These are phyloP conservation scores for Carcharodon carcharias DNA, from an alignment of 2,797 vertebrate genomes.

Conservation along the genomic window DNA sequence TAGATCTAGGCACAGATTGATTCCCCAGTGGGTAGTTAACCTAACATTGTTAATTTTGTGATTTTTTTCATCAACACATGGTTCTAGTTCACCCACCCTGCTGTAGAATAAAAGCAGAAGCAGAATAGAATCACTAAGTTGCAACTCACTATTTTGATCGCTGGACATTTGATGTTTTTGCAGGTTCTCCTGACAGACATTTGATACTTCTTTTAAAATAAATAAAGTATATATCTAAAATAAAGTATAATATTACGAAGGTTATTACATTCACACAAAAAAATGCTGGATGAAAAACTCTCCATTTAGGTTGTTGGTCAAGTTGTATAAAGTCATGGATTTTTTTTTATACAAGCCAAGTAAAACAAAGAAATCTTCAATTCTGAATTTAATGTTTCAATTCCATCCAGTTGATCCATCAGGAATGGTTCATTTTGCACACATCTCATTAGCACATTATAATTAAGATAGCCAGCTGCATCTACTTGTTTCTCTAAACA, in stretches of 20 bases:
- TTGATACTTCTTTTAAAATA: too few relatives aligned
- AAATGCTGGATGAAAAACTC: not conserved
- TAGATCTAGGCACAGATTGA: not conserved
- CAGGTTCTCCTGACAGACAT: not conserved
- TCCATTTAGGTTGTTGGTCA: not conserved
- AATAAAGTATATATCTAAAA: too few relatives aligned
- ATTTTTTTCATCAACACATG: not conserved
- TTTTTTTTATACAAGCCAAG: not conserved
- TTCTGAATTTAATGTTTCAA: not conserved
- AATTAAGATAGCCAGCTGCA: conserved; percentile 15
- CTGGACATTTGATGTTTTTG: not conserved
- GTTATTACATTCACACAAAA: not conserved
- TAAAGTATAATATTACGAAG: not conserved
- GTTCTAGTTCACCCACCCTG: not conserved
- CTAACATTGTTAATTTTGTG: not conserved
- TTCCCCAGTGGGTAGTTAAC: not conserved
- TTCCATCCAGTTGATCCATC: not conserved
- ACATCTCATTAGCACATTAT: not conserved
- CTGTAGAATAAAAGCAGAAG: not conserved
- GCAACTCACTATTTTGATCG: not conserved
- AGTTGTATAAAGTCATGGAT: not conserved
- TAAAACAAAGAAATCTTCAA: not conserved
- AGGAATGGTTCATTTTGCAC: not conserved
- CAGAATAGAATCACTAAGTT: not conserved
- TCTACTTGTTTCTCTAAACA: not conserved